A percentile compares a stretch with the other conserved stretches of the same genome.
phyloP scores from a whole-genome alignment of 2,888 invertebrate species.

The Cepaea hortensis region DNA sequence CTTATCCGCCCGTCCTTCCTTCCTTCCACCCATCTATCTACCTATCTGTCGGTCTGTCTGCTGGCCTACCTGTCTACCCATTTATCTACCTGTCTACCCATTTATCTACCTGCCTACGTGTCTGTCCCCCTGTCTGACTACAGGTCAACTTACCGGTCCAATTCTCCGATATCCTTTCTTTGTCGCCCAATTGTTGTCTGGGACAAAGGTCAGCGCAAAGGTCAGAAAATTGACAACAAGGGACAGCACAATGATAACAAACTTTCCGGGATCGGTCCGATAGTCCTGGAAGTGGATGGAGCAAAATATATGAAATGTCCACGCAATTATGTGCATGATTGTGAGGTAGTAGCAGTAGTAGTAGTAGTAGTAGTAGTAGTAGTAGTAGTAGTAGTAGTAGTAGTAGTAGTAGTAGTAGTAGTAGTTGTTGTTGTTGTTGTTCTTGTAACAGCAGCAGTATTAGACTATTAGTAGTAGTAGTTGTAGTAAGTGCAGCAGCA shows the following conservation, averaged over 20 bases:
- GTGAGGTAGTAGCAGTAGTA: too few species aligned
- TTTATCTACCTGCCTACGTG: background rate
- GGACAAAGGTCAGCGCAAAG: constrained; percentile 23
- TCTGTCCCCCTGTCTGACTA: too few species aligned
- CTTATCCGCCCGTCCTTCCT: background rate
- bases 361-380: too few species aligned
- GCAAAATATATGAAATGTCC: background rate
- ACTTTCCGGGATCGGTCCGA: background rate
- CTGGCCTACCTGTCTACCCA: too few species aligned
- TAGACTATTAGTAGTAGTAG: too few species aligned
- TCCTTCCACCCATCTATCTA: background rate
- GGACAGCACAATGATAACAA: background rate
- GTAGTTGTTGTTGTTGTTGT: too few species aligned
- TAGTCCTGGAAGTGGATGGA: background rate
- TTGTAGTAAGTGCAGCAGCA: too few species aligned
- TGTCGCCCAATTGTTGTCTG: background rate
- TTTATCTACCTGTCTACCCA: background rate
- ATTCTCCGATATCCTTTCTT: background rate
- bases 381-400: background rate
- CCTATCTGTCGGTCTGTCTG: too few species aligned
- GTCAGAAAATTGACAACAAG: background rate
- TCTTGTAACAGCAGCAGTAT: too few species aligned
- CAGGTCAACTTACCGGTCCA: constrained; percentile 13
- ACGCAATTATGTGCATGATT: background rate
- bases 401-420: too few species aligned